phyloP scores from a whole-genome alignment of 2,113 vertebrate genomes.

The Forbesichthys papilliferus region DNA sequence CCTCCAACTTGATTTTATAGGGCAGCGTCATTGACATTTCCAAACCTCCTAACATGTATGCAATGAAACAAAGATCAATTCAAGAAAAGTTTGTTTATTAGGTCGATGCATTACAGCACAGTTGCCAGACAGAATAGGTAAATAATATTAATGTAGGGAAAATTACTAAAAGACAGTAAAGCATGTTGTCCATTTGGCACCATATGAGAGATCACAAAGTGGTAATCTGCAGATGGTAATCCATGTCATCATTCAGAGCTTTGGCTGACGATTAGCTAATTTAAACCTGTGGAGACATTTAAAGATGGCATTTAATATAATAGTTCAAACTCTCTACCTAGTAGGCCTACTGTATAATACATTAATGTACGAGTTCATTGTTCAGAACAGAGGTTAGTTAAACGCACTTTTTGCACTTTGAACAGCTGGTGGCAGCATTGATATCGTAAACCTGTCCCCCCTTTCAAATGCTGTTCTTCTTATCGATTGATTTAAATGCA shows the following conservation, averaged over 20 bases:
- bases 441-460: no score
- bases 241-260: slow-evolving; percentile 30
- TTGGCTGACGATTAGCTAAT: slow-evolving; percentile 54
- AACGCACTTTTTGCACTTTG: no score
- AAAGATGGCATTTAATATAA: slow-evolving; percentile 25
- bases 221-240: slow-evolving; percentile 35
- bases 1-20: not conserved
- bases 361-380: not conserved
- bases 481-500: no score
- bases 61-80: no score
- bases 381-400: not conserved
- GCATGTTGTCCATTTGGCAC: slow-evolving; percentile 41
- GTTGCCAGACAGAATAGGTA: no score
- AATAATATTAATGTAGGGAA: slow-evolving; percentile 16
- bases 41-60: not conserved
- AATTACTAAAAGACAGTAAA: slow-evolving; percentile 16
- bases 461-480: no score
- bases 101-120: no score
- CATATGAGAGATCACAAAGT: not conserved
- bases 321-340: not conserved
- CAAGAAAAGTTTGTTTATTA: no score
- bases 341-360: not conserved
- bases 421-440: no score
- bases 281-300: slow-evolving; percentile 24
- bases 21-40: slow-evolving; percentile 1